These are phyloP conservation scores for Napeogenes inachia DNA, from an alignment of 2,888 invertebrate genomes.

Conservation along the genomic window DNA sequence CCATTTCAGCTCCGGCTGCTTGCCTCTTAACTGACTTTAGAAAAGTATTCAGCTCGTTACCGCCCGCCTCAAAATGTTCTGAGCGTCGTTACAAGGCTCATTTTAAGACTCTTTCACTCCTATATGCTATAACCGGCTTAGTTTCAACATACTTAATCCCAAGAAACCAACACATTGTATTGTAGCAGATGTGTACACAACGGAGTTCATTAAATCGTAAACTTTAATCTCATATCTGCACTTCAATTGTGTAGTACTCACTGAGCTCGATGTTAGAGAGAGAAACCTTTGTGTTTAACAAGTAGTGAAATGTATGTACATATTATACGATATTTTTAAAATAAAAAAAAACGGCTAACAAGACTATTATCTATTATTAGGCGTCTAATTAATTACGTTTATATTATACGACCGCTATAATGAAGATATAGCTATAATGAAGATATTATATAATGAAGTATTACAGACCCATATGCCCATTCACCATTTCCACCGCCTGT, in stretches of 20 bases:
- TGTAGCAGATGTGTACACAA: not conserved
- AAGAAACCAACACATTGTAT: slow-evolving; percentile 4
- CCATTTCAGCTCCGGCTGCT: slow-evolving; percentile 19
- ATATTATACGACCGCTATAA: too few relatives aligned
- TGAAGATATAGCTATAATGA: too few relatives aligned
- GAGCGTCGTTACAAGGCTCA: slow-evolving; percentile 7
- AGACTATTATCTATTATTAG: too few relatives aligned
- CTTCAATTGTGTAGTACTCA: not conserved
- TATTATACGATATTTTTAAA: too few relatives aligned
- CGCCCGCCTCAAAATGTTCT: slow-evolving; percentile 6
- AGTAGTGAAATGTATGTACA: too few relatives aligned
- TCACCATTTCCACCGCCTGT: too few relatives aligned
- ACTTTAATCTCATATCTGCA: slow-evolving; percentile 13
- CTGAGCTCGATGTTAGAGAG: too few relatives aligned
- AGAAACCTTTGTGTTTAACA: too few relatives aligned
- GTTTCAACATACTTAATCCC: slow-evolving; percentile 13
- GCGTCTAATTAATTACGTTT: too few relatives aligned
- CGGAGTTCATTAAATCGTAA: slow-evolving; percentile 15
- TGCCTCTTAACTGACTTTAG: slow-evolving; percentile 8
- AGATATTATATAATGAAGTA: too few relatives aligned
- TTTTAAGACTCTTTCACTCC: slow-evolving; percentile 14
- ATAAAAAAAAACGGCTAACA: too few relatives aligned
- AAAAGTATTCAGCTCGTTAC: slow-evolving; percentile 12
- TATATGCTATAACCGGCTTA: slow-evolving; percentile 11
- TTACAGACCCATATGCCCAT: too few relatives aligned